Base-by-base conservation (phyloP, 1,140 invertebrate species). In the Zeugodacus cucurbitae region DNA sequence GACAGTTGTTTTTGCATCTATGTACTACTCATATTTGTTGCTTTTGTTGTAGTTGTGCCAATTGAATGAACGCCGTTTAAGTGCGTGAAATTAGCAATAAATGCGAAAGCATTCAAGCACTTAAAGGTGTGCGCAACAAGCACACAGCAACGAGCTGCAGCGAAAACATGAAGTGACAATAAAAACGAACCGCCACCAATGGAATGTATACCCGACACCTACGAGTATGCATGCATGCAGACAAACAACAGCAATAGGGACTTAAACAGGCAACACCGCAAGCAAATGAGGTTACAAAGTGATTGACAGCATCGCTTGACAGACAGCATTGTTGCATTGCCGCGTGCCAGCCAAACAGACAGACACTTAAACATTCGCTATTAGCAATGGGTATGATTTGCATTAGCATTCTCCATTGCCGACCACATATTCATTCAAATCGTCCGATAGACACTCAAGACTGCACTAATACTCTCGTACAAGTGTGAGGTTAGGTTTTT, bases 281-380 rank as follows among this genome's bases (percentile, higher is more conserved):
- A 32, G 37, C 74, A 82, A 82, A 82, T 82, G 74, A 82, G 74
- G 74, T 82, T 82, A 82, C 22, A 48, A 82, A 82, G 34, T 82
- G 74, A 82, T 48, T 82, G 74, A 82, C 74, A 82, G 74, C 74
- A 82, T 82, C 74, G 74, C 41, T 82, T 82, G 74, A 82, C 74
- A 82, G 74, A 82, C 74, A 82, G 74, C 74, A 82, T 82, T 82
- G 74, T 82, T 82, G 74, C 74, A 44, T 54, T 82, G 74, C 74
- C 74, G 74, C 74, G 41, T 82, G 74, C n/a, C 74, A 41, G n/a
- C 70, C 34, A 82, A 82, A 4, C n/a, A 26, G 17, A 37, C 74
- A 48, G n/a, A 48, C 67, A 82, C 22, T 82, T 34, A 82, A 41
- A 1, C 26, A 54, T n/a, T 48, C 74, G 44, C 11, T 82, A 29